Conservation (phyloP, 2,113 vertebrate genomes). For the Camelus dromedarius region DNA sequence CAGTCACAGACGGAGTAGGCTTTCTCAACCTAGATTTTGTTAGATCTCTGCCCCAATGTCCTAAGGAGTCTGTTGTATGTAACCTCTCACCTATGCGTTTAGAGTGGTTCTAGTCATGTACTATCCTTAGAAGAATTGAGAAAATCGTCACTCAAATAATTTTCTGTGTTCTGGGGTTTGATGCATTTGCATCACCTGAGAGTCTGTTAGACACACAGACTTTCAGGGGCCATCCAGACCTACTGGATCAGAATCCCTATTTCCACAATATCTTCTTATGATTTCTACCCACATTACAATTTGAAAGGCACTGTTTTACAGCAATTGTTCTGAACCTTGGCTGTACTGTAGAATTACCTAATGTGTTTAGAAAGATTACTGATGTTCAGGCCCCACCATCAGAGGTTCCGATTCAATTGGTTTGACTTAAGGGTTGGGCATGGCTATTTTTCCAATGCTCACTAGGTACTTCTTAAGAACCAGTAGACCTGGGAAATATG, state of each 20-base stretch:
- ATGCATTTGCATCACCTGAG: neutral
- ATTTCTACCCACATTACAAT: neutral
- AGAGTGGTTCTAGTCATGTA: neutral
- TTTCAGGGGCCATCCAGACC: neutral
- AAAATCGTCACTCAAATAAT: neutral
- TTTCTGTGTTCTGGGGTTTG: neutral
- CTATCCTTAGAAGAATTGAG: neutral
- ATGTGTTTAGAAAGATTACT: neutral
- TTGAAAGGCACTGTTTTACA: neutral
- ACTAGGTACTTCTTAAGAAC: neutral
- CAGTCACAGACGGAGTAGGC: neutral
- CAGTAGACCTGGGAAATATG: neutral
- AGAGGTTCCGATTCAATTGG: neutral
- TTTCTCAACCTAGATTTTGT: slow-evolving; percentile 26
- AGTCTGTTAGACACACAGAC: neutral
- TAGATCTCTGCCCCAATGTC: neutral
- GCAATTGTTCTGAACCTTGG: neutral
- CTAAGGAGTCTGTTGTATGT: neutral
- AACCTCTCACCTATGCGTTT: neutral
- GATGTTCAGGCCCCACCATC: neutral
- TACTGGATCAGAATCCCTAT: neutral
- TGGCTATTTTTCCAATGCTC: neutral
- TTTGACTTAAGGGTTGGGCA: neutral
- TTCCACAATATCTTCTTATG: neutral
- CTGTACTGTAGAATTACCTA: neutral